These are phyloP conservation scores for Gerris buenoi DNA, from an alignment of 1,140 invertebrate genomes.

Conservation along the genomic window DNA sequence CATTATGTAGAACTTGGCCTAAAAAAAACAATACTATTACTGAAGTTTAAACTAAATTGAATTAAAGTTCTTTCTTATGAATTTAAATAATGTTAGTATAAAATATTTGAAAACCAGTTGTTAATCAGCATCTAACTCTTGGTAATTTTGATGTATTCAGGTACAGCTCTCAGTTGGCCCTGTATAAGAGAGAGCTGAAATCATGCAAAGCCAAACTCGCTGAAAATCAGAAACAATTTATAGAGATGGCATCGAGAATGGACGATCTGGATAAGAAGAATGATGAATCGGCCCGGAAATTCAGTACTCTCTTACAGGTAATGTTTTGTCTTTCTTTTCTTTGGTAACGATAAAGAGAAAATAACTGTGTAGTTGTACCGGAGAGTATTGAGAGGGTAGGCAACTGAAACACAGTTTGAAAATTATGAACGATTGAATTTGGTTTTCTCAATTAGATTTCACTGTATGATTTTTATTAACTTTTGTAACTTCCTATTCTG, in stretches of 20 bases:
- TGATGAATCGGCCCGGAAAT: constrained; percentile 72
- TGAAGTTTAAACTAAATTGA: too few species aligned
- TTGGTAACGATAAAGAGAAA: too few species aligned
- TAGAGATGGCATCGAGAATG: constrained; percentile 62
- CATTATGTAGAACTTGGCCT: too few species aligned
- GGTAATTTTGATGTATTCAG: too few species aligned
- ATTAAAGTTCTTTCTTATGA: too few species aligned
- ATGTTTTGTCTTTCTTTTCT: constrained; percentile 16
- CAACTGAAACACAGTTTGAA: not conserved
- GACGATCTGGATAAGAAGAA: constrained; percentile 82
- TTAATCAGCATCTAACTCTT: too few species aligned
- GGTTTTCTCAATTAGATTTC: constrained; percentile 2
- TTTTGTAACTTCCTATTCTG: not conserved
- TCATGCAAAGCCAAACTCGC: constrained; percentile 61
- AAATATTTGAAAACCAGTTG: too few species aligned
- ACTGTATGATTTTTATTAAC: constrained; percentile 5
- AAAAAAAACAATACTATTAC: too few species aligned
- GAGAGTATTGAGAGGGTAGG: too few species aligned
- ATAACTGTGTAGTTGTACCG: not conserved
- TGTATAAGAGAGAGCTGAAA: constrained; percentile 55
- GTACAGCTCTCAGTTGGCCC: constrained; percentile 59
- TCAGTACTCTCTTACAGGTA: constrained; percentile 70
- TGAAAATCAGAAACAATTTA: constrained; percentile 66
- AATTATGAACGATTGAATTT: constrained; percentile 2
- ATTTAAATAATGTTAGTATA: too few species aligned